Evolutionary conservation across 1,140 invertebrate species (phyloP), one percentile per base, ranked within the genome.

Genomic region (Drosophila sturtevanti): DNA sequence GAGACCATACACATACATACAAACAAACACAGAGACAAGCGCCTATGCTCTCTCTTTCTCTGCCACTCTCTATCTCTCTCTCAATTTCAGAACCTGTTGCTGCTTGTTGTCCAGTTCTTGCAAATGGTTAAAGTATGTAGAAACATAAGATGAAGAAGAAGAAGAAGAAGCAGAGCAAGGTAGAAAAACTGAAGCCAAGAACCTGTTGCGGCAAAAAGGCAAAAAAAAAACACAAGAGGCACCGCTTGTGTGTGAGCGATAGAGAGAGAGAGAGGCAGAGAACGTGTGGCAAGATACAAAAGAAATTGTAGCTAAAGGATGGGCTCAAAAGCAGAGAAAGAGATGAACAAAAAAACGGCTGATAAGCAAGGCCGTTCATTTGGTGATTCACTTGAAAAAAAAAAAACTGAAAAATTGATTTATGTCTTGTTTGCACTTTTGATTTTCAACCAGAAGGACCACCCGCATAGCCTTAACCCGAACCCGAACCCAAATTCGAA

Each of bases 381-480:
- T 63, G 68, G 73, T 56, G 74, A 77, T 77, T 77, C 73, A 86
- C 82, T 80, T 86, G 84, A 89, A 48, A 48, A 48, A 48, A 48
- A 21, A 18, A 44, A 9, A 48, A 48, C 16, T 48, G 41, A 73
- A 82, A 73, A 72, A 84, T 86, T 86, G 82, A 86, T 86, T 86
- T 86, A 86, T 86, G 79, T 89, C 68, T 58, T 81, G 68, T 77
- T 85, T 76, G 76, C 84, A 87, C 82, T 87, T 87, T 87, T 87
- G 76, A 84, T 87, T 87, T 86, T 87, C 84, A 82, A 55, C n/a
- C n/a, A 31, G 22, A 11, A 56, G 22, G 54, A 56, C 54, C 54
- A 56, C 54, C 54, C 27, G 31, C 41, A 48, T 48, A 48, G 41
- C 16, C 41, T 48, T 48, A 48, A 10, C 4, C 9, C 54, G 27